These are phyloP conservation scores for Drosophila maculinotata DNA, from an alignment of 2,888 invertebrate species.

Conservation along the genomic window DNA sequence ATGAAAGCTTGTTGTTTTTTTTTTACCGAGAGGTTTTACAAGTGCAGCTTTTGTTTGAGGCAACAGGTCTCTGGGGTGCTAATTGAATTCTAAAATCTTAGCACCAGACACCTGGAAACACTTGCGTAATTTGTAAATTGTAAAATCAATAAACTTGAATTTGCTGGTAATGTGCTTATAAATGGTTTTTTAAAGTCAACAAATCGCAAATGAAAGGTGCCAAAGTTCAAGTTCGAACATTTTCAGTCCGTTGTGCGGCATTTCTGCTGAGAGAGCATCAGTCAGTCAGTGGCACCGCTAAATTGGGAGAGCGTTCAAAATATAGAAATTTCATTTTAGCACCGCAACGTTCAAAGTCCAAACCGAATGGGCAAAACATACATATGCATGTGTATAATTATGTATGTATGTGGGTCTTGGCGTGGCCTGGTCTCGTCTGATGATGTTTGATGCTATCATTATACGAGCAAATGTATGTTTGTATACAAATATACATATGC, in stretches of 20 bases:
- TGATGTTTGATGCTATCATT: slow-evolving; percentile 45
- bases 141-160: slow-evolving; percentile 36
- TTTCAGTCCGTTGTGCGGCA: slow-evolving; percentile 9
- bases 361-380: slow-evolving; percentile 32
- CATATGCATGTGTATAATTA: neutral
- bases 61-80: slow-evolving; percentile 20
- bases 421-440: slow-evolving; percentile 38
- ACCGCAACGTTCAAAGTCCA: slow-evolving; percentile 69
- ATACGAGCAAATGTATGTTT: slow-evolving; percentile 12
- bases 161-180: slow-evolving; percentile 7
- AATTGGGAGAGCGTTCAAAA: slow-evolving; percentile 53
- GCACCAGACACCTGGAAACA: slow-evolving; percentile 10
- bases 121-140: slow-evolving; percentile 34
- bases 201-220: slow-evolving; percentile 34
- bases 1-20: slow-evolving; percentile 21
- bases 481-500: neutral
- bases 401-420: slow-evolving; percentile 32
- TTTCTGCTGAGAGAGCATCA: slow-evolving; percentile 16
- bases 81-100: slow-evolving; percentile 43
- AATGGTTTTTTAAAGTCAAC: slow-evolving; percentile 17
- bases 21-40: slow-evolving; percentile 15
- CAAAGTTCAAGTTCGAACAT: slow-evolving; percentile 53
- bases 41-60: neutral
- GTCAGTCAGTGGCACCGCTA: slow-evolving; percentile 32
- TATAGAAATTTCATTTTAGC: slow-evolving; percentile 73